These are phyloP conservation scores for Melospiza melodia DNA, from an alignment of 2,113 vertebrate genomes.

Conservation along the genomic window DNA sequence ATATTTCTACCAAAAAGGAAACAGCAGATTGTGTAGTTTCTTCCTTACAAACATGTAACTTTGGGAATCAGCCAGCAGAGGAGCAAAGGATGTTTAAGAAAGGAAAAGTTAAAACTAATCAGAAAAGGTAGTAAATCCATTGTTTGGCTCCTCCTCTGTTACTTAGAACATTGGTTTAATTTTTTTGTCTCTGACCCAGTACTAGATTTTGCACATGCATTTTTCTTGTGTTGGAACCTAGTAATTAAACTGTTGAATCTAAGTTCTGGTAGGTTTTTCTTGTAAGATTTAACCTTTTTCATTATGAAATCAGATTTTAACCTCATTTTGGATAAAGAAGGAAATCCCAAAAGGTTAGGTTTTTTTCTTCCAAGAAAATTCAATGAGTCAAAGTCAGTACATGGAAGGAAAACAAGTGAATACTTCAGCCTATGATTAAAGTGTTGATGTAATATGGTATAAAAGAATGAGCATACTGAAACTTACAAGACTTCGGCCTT, in stretches of 20 bases:
- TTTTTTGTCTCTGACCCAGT: background rate
- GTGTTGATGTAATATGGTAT: background rate
- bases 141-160: background rate
- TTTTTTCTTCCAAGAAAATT: background rate
- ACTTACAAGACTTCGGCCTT: background rate
- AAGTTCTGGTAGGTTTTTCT: background rate
- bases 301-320: background rate
- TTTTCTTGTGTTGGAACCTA: background rate
- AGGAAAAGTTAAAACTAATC: background rate
- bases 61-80: background rate
- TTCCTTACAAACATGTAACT: background rate
- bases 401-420: background rate
- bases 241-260: background rate
- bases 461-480: background rate
- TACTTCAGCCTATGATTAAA: background rate
- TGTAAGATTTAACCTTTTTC: background rate
- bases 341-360: background rate
- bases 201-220: background rate
- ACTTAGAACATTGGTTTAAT: background rate
- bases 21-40: background rate
- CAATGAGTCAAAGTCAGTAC: background rate
- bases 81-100: background rate
- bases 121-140: background rate
- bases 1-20: background rate
- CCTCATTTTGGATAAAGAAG: background rate